These are phyloP conservation scores for Aphrophora alni DNA, from an alignment of 2,888 invertebrate genomes.

Conservation along the genomic window DNA sequence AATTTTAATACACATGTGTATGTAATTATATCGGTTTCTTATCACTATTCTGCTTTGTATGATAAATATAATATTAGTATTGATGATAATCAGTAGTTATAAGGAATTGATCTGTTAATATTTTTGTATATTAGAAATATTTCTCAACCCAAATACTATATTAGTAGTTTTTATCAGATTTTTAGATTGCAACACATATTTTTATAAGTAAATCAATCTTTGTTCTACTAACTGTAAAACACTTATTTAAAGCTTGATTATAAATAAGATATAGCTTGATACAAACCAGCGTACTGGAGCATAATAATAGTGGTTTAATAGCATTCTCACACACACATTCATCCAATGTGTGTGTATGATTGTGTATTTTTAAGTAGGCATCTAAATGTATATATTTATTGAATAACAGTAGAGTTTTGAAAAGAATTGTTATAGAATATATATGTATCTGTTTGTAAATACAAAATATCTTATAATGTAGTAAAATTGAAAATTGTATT, in stretches of 20 bases:
- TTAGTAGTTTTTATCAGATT: background rate
- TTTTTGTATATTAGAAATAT: background rate
- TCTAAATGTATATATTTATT: background rate
- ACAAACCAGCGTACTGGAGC: background rate
- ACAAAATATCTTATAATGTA: background rate
- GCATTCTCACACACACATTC: background rate
- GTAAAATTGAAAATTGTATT: background rate
- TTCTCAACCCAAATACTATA: background rate
- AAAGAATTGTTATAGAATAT: background rate
- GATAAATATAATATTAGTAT: background rate
- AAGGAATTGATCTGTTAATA: slow-evolving; percentile 6
- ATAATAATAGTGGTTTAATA: background rate
- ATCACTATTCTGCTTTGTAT: background rate
- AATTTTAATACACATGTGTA: too few species aligned
- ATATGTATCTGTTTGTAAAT: background rate
- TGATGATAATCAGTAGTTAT: background rate
- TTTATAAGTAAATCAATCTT: background rate
- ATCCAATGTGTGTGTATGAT: background rate
- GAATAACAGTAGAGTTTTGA: background rate
- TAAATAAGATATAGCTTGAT: background rate
- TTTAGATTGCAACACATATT: background rate
- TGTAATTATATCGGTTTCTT: background rate
- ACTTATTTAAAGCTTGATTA: background rate
- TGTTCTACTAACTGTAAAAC: background rate
- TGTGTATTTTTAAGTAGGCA: background rate